Base-by-base conservation (phyloP, 2,113 vertebrate species). In the Trachemys scripta region DNA sequence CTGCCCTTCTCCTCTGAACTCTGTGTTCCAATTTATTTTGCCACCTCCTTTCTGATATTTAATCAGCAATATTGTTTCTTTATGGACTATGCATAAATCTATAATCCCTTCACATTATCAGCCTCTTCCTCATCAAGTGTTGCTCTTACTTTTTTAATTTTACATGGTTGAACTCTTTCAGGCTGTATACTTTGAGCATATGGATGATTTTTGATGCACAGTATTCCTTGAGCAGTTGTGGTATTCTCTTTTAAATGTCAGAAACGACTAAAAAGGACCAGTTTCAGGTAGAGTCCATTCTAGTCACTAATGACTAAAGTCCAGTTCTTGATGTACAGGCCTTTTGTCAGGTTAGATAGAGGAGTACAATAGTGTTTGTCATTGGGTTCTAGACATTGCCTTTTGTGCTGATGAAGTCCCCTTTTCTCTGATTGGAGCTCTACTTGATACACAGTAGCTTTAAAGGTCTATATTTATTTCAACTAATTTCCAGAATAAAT, bases 391-490 rank as follows among this genome's bases (percentile, higher is more conserved):
- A 59, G 57, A 31, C 17, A 45, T 29, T 82, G 13, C 38, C 27
- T 82, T 51, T 31, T 51, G 27, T 51, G 17, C 51, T 86, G 25
- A 4, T 80, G 35, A 83, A 90, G 87, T 11, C 10, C 8, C 50
- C 85, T 94, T 93, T 86, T 35, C 16, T 19, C 42, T 92, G 87
- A 22, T 45, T 53, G 87, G 90, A 95, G 9, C 25, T 42, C 29
- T 92, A 3, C 65, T 80, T 9, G 0, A 2, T 89, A 75, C 25
- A 65, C 11, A 19, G 24, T 69, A 82, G 16, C 75, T 95, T 56
- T 78, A 54, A 72, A 53, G 11, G 51, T 5, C 84, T 92, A 8
- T 0, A 29, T 16, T 94, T 86, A 91, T 91, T 97, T 94, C 38
- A 69, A 20, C 8, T 84, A 13, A 45, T 92, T 89, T 92, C n/a